Evolutionary conservation across 2,113 vertebrate species (phyloP).

Genomic region (Hemibagrus wyckioides): DNA sequence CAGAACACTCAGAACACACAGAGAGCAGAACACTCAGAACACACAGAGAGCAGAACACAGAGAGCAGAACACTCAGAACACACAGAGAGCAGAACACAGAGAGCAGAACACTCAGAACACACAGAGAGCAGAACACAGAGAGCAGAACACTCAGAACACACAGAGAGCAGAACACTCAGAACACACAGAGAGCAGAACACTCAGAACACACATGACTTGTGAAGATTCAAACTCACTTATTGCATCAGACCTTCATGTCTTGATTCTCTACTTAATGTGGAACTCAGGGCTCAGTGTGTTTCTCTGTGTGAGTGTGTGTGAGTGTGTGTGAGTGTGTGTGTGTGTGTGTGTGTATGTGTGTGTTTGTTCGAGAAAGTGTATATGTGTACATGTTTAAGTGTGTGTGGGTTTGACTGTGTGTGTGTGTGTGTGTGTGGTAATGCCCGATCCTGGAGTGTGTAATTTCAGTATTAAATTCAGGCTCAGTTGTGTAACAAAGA

Average conservation of each 20-base stretch:
- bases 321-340: neutral
- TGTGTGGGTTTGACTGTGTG: slow-evolving; percentile 54
- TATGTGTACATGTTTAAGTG: neutral
- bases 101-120: no score
- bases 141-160: neutral
- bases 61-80: neutral
- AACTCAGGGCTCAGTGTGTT: no score
- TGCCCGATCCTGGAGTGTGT: neutral
- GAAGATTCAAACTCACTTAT: slow-evolving; percentile 63
- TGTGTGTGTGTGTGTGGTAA: slow-evolving; percentile 53
- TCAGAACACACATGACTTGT: slow-evolving; percentile 20
- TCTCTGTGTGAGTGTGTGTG: no score
- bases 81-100: neutral
- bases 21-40: no score
- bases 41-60: no score
- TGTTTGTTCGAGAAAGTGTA: neutral
- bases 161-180: no score
- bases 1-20: no score
- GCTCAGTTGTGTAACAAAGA: neutral
- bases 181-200: neutral
- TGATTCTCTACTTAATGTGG: no score
- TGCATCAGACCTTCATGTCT: slow-evolving; percentile 19
- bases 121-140: neutral
- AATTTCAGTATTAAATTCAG: neutral
- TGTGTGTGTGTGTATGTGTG: neutral